Base-by-base conservation (phyloP, 2,113 vertebrate genomes). In the Tricholaema leucomelas region DNA sequence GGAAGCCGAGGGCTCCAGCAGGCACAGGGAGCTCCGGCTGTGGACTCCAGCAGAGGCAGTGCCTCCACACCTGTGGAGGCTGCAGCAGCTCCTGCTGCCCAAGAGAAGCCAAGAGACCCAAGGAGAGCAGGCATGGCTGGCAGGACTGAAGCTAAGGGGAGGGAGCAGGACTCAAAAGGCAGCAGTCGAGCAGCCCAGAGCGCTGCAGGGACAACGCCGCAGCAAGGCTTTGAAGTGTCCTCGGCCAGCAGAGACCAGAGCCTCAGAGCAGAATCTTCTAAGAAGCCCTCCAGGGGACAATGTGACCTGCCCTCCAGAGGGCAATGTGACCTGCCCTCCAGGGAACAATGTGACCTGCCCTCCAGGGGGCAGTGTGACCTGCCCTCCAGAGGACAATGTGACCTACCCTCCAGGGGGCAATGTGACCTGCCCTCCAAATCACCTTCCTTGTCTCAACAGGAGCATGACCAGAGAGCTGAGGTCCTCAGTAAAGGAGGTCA, bases 51-150 rank as follows among this genome's bases (percentile, higher is more conserved):
- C 10, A 85, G 89, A 5, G 23, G 46, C 24, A 24, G 52, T 8
- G 23, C 18, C 6, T 18, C 78, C 2, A 5, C 18, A 1, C 8
- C 55, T 1, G 0, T 5, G 1, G 95, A 50, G 7, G 17, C 92
- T 20, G 6, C 90, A 3, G 87, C 64, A 1, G 81, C 63, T 44
- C 59, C 93, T 4, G n/a, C 56, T 7, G 8, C 33, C 4, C 48
- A 64, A 12, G 97, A 97, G 27, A 91, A 88, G 10, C 97, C 83
- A 0, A 96, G 95, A 50, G 98, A 98, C 89, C 98, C 98, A 0
- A 94, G 98, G 12, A 92, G 98, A 88, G 94, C 96, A 1, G 77
- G 85, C 14, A 92, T 98, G 88, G 93, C 96, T 4, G 59, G 81
- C 10, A 96, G 96, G 28, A 64, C 85, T 46, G 87, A 96, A 40